Conservation (phyloP, 2,888 invertebrate species). For the Aphidius colemani region DNA sequence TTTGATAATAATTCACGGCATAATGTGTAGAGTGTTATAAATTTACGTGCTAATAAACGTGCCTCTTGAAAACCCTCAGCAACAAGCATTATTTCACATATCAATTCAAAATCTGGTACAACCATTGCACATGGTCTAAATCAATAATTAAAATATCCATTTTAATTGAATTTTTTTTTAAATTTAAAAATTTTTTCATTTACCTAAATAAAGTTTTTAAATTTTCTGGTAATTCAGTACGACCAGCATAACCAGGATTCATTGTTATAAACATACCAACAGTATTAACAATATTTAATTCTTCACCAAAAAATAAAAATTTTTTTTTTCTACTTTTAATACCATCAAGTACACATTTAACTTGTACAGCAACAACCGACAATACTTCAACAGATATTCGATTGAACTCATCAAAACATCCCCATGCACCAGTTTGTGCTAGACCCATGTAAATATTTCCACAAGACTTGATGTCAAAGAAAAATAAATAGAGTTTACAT, state of each 20-base stretch:
- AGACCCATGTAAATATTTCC: constrained; percentile 96
- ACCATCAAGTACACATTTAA: constrained; percentile 83
- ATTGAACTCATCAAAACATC: constrained; percentile 97
- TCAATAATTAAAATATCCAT: not conserved
- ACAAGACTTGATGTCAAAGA: constrained; percentile 66
- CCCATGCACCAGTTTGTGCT: constrained; percentile 94
- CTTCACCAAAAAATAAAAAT: constrained; percentile 86
- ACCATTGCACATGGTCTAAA: constrained; percentile 94
- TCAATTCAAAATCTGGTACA: constrained; percentile 93
- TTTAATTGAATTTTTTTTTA: not conserved
- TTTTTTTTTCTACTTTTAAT: constrained; percentile 79
- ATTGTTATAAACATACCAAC: constrained; percentile 94
- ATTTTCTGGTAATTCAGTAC: constrained; percentile 88
- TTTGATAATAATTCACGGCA: constrained; percentile 90
- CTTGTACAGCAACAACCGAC: constrained; percentile 94
- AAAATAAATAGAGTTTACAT: too few relatives aligned
- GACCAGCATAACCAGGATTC: constrained; percentile 95
- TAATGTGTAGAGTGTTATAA: constrained; percentile 89
- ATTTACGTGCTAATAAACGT: constrained; percentile 85
- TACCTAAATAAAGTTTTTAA: constrained; percentile 64
- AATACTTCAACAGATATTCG: constrained; percentile 92
- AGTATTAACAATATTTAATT: constrained; percentile 74
- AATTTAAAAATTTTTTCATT: not conserved
- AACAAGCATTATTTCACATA: constrained; percentile 96
- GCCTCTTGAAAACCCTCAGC: constrained; percentile 96